These are phyloP conservation scores for Empis livida DNA, from an alignment of 2,888 invertebrate genomes.

Conservation along the genomic window DNA sequence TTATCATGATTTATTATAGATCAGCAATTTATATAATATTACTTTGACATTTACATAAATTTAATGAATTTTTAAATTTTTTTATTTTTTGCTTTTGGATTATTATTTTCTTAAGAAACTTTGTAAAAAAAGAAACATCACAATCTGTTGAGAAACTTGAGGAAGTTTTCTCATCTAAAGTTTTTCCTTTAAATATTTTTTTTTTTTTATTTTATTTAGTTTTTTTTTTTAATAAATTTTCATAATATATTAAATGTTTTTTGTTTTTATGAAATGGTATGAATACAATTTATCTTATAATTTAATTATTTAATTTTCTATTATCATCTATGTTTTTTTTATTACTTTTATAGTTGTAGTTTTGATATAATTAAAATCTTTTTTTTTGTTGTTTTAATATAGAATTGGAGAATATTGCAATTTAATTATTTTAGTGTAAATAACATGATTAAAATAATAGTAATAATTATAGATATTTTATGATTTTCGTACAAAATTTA, in stretches of 20 bases:
- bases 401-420: too few species aligned
- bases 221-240: constrained; percentile 8
- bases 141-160: constrained; percentile 12
- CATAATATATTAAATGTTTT: constrained; percentile 9
- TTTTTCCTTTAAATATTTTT: constrained; percentile 1
- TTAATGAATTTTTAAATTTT: background rate
- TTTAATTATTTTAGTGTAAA: too few species aligned
- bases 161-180: constrained; percentile 6
- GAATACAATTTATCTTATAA: too few species aligned
- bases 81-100: background rate
- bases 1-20: constrained; percentile 9
- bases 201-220: background rate
- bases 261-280: constrained; percentile 2
- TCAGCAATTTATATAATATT: constrained; percentile 9
- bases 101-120: constrained; percentile 8
- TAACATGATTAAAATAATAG: too few species aligned
- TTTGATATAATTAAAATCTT: too few species aligned
- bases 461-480: too few species aligned
- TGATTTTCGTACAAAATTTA: too few species aligned
- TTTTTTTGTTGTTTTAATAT: too few species aligned
- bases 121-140: constrained; percentile 13
- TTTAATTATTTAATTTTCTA: too few species aligned
- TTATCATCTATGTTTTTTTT: constrained; percentile 5
- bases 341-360: background rate
- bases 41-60: constrained; percentile 10